phyloP scores from a whole-genome alignment of 2,888 invertebrate species.

The Opisthograptis luteolata region DNA sequence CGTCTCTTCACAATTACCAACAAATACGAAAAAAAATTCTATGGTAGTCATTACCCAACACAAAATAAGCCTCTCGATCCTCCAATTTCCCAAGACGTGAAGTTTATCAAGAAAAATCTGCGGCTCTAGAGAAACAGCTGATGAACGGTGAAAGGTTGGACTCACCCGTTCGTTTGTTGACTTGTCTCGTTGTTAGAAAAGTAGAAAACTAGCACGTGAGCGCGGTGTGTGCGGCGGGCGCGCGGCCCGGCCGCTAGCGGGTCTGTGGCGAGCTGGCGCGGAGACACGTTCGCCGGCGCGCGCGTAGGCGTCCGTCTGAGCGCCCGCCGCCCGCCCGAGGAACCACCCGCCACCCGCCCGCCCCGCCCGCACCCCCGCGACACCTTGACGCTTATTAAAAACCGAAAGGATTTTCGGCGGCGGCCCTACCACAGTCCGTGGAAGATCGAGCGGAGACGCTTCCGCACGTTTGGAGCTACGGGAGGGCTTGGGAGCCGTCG shows the following conservation, averaged over 20 bases:
- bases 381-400: slow-evolving; percentile 57
- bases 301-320: slow-evolving; percentile 33
- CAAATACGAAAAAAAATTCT: background rate
- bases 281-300: slow-evolving; percentile 64
- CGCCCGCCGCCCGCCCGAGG: slow-evolving; percentile 36
- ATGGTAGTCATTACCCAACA: background rate
- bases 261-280: slow-evolving; percentile 64
- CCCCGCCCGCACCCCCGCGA: slow-evolving; percentile 33
- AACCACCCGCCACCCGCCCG: slow-evolving; percentile 23
- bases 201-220: slow-evolving; percentile 37
- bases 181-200: slow-evolving; percentile 37
- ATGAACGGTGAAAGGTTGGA: slow-evolving; percentile 4
- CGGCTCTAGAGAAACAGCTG: background rate
- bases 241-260: slow-evolving; percentile 83
- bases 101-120: slow-evolving; percentile 21
- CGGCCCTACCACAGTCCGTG: slow-evolving; percentile 1
- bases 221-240: slow-evolving; percentile 55
- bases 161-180: slow-evolving; percentile 43
- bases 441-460: background rate
- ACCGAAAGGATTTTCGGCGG: slow-evolving; percentile 49
- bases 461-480: background rate
- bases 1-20: too few relatives aligned
- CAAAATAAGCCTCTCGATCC: slow-evolving; percentile 14
- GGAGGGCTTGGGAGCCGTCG: too few relatives aligned
- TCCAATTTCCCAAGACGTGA: background rate